Conservation (phyloP, 2,113 vertebrate genomes). For the Barnardius zonarius region DNA sequence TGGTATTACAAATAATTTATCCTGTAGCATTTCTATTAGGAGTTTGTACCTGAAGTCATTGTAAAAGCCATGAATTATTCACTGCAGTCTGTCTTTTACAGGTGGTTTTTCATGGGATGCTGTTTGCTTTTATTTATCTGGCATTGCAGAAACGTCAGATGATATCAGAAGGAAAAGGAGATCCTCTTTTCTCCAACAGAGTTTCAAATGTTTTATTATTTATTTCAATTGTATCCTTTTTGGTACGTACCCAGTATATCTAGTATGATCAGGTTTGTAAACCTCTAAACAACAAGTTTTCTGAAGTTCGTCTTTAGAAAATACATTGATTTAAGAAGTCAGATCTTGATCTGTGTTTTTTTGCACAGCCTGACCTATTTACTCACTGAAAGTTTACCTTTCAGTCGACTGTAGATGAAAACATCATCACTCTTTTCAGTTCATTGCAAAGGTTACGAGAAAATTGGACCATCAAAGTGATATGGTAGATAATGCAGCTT, state of each 20-base stretch:
- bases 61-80: background rate
- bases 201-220: constrained; percentile 90
- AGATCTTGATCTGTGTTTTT: background rate
- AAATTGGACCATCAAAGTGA: background rate
- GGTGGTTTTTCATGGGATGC: constrained; percentile 94
- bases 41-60: background rate
- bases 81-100: constrained; percentile 53
- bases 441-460: background rate
- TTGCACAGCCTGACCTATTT: background rate
- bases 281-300: background rate
- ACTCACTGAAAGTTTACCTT: background rate
- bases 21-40: background rate
- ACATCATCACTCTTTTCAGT: background rate
- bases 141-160: constrained; percentile 88
- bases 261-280: background rate
- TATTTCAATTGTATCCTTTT: constrained; percentile 86
- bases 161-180: constrained; percentile 91
- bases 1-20: background rate
- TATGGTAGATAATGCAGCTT: background rate
- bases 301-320: background rate
- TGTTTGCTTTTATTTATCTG: constrained; percentile 94
- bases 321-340: background rate
- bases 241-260: constrained; percentile 78
- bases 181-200: constrained; percentile 86
- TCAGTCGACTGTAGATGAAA: background rate